Base-by-base conservation (phyloP, 2,888 invertebrate genomes). In the Drosophila tripunctata region DNA sequence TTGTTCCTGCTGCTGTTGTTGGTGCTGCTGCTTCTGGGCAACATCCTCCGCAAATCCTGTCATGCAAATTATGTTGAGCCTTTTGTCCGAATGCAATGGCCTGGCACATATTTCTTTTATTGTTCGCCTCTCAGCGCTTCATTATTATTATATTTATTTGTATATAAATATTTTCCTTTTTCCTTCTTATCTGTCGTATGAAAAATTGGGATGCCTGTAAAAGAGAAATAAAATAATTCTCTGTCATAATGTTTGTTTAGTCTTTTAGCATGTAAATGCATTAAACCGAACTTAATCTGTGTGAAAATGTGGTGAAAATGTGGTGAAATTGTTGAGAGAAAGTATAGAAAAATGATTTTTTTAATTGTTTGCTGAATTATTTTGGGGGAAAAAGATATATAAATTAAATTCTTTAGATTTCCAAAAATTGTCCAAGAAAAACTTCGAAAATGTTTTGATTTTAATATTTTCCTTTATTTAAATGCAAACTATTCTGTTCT, bases 41-140 rank as follows among this genome's bases (percentile, higher is more conserved):
- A 41, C 66, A 62, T 66, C 72, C 52, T 58, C 47, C 48, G 44
- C 50, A 58, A 70, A 68, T 76, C 57, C 62, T 70, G 66, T 67
- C 48, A 76, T 78, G 74, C 76, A 82, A 79, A 79, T 78, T 71
- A 76, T 71, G 66, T 56, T 54, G 48, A 66, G 66, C 50, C 77
- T 65, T 80, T 76, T 79, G 74, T 82, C 64, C 65, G 33, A 69
- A 69, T 71, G 79, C 74, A 74, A 71, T 76, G 45, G 65, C 47
- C 56, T 60, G 69, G 55, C 64, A 75, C 58, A 79, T 62, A 70
- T 64, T 70, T 44, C 60, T 52, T 67, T 75, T 75, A 67, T 61
- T 74, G 58, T 60, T 15, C 55, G 51, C 33, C 41, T 57, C 38
- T 52, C 72, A 31, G 40, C 67, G 63, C 62, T 72, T 74, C 27